Evolutionary conservation across 2,888 invertebrate genomes (phyloP), one percentile per base, ranked within the genome.

Genomic region (Hypena proboscidalis): DNA sequence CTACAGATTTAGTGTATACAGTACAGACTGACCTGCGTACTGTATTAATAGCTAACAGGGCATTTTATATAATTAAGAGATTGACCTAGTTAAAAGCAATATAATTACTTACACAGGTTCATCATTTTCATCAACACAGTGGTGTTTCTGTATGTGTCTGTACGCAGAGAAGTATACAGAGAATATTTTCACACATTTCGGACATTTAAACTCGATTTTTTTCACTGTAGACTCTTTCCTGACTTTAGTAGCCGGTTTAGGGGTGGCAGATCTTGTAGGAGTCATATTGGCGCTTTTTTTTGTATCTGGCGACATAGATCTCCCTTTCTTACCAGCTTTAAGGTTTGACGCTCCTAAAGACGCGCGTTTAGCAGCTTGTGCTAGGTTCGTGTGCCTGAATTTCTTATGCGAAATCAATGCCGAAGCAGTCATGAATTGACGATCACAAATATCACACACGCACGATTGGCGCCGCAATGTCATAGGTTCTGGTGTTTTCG

Each of bases 81-180:
- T 17, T 5, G 17, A 23, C 5, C 2, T 9, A 23, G n/a, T 4
- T 15, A 20, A 20, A 9, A 6, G n/a, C n/a, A n/a, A n/a, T n/a
- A n/a, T 25, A 25, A 4, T 4, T 51, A 80, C 85, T 80, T 53
- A 87, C 86, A 77, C 75, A 54, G 70, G 59, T 2, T 61, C 55
- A 0, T 74, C 76, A 1, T 66, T 49, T 1, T 23, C 43, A 27
- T 78, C 65, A 0, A 67, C 50, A 36, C 75, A 72, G 33, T 87
- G 88, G 8, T 53, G 50, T 15, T 78, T 85, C 31, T 86, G 77
- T 44, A 88, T 83, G 21, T 88, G 88, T 55, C 68, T 77, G 7
- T 58, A 59, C 0, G 86, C 81, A 2, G 76, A 63, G 26, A 79
- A 83, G 31, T 77, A 79, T 1, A 74, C 70, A 1, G 56, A 41